Conservation (phyloP, 2,888 invertebrate genomes). For the Lingula anatina region DNA sequence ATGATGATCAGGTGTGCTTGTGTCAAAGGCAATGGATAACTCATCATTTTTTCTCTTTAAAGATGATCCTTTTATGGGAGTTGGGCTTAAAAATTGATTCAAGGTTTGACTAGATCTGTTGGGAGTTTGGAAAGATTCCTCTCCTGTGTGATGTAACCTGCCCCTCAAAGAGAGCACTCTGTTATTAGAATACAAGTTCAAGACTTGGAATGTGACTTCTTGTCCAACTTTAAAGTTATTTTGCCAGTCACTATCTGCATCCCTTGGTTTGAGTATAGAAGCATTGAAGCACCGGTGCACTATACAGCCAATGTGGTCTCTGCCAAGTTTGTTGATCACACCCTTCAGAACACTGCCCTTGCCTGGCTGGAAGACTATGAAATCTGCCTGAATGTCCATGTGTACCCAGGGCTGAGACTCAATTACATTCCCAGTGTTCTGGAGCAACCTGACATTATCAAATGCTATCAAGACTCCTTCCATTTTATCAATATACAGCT, state of each 20-base stretch:
- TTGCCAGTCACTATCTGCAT: slow-evolving; percentile 58
- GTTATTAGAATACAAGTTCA: slow-evolving; percentile 54
- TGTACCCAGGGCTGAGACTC: slow-evolving; percentile 64
- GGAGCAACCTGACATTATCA: slow-evolving; percentile 62
- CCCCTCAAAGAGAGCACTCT: slow-evolving; percentile 24
- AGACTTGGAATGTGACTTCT: slow-evolving; percentile 61
- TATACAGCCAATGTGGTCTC: slow-evolving; percentile 65
- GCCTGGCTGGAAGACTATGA: slow-evolving; percentile 65
- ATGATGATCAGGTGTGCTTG: no score
- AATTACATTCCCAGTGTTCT: slow-evolving; percentile 59
- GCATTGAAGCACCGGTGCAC: slow-evolving; percentile 69
- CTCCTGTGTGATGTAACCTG: not conserved
- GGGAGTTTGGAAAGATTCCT: no score
- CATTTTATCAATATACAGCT: slow-evolving; percentile 54
- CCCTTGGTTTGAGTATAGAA: slow-evolving; percentile 62
- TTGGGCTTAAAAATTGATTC: no score
- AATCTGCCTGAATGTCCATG: slow-evolving; percentile 65
- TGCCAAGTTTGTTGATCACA: slow-evolving; percentile 64
- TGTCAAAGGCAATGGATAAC: no score
- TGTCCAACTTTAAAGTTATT: slow-evolving; percentile 61
- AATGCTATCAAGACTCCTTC: slow-evolving; percentile 66
- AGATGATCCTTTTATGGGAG: no score
- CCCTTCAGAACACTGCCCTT: slow-evolving; percentile 61
- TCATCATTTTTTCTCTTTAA: no score
- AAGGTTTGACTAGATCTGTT: no score